A percentile compares a stretch with the other conserved stretches of the same genome.
Conservation (phyloP, 2,113 vertebrate species). For the Cryptoleucopteryx plumbea region DNA sequence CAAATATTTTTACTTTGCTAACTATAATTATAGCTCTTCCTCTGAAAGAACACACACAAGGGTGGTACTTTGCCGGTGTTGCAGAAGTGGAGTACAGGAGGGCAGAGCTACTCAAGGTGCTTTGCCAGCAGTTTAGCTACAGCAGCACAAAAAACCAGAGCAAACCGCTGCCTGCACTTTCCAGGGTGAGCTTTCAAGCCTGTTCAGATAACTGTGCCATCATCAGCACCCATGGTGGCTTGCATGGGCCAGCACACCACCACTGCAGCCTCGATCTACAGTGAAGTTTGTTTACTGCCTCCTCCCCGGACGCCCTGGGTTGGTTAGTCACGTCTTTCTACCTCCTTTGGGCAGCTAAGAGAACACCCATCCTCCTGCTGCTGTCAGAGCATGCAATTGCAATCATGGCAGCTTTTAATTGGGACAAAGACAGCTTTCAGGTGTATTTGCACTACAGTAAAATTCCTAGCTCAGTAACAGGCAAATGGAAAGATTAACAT, state of each 20-base stretch:
- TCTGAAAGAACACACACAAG: background rate
- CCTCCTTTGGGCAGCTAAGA: background rate
- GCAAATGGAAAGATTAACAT: background rate
- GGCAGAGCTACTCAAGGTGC: background rate
- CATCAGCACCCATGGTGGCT: background rate
- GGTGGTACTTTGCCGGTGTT: background rate
- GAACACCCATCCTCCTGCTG: background rate
- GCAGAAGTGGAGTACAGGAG: background rate
- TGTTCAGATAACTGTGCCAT: background rate
- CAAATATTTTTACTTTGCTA: background rate
- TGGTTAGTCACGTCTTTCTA: background rate
- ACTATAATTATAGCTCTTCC: background rate
- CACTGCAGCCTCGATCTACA: background rate
- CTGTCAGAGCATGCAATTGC: background rate
- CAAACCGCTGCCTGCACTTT: background rate
- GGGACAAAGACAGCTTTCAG: background rate
- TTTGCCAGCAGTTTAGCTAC: background rate
- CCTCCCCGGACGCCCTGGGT: fast-evolving
- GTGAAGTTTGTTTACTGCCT: background rate
- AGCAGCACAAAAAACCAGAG: background rate
- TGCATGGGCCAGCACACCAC: background rate
- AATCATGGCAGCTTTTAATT: background rate
- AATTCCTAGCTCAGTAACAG: background rate
- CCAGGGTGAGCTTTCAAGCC: background rate
- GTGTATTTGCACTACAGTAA: background rate